These are phyloP conservation scores for Chrosomus eos DNA, from an alignment of 2,797 vertebrate genomes.

Conservation along the genomic window DNA sequence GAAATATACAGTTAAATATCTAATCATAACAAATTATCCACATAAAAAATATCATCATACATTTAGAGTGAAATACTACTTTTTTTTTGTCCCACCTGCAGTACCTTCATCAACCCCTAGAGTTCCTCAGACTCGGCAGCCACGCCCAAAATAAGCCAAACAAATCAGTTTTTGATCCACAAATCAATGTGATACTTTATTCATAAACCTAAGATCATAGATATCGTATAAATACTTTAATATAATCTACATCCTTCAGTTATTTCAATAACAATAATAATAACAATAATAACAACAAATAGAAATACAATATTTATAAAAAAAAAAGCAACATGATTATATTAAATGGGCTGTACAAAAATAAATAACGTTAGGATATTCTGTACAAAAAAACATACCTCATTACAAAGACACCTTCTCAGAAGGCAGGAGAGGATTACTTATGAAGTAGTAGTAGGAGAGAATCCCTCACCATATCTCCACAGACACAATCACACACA, in stretches of 20 bases:
- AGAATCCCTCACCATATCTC: conserved; percentile 76
- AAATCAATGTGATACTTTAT: conserved; percentile 82
- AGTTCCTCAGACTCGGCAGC: too few species aligned
- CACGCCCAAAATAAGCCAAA: conserved; percentile 52
- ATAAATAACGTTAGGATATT: conserved; percentile 98
- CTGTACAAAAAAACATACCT: conserved; percentile 85
- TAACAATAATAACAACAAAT: conserved; percentile 71
- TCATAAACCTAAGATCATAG: conserved; percentile 80
- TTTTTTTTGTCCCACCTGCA: background rate
- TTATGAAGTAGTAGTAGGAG: conserved; percentile 93
- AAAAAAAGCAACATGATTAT: conserved; percentile 86
- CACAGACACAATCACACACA: conserved; percentile 47
- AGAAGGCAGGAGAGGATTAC: conserved; percentile 94
- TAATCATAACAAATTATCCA: background rate
- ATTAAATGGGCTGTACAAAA: conserved; percentile 99
- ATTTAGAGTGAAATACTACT: background rate
- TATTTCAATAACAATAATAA: conserved; percentile 76
- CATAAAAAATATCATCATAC: background rate
- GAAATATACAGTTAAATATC: background rate
- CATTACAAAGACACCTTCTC: conserved; percentile 85
- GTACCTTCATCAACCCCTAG: background rate
- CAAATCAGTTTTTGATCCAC: conserved; percentile 58
- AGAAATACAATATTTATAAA: conserved; percentile 88
- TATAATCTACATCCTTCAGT: conserved; percentile 93
- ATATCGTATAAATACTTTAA: conserved; percentile 99